These are phyloP conservation scores for Lithophane leautieri DNA, from an alignment of 2,888 invertebrate genomes.

Conservation along the genomic window DNA sequence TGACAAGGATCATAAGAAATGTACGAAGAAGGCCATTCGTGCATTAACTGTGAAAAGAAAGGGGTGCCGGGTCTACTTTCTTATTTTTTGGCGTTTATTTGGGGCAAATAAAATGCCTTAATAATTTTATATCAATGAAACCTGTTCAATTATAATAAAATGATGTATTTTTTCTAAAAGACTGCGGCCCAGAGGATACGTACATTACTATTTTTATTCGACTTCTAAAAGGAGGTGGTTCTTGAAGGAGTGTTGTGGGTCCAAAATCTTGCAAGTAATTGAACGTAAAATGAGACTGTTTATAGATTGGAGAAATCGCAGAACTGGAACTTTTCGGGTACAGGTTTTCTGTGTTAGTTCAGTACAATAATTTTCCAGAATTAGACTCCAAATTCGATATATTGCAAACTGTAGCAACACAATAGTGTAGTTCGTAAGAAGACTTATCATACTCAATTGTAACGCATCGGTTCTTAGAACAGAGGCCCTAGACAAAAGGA, in stretches of 20 bases:
- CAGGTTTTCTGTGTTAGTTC: neutral
- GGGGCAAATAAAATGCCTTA: neutral
- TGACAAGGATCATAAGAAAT: slow-evolving; percentile 30
- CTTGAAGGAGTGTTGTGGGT: neutral
- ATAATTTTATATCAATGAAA: neutral
- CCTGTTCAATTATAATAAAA: neutral
- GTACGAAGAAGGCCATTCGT: slow-evolving; percentile 16
- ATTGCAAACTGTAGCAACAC: neutral
- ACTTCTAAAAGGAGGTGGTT: no score
- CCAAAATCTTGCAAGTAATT: neutral
- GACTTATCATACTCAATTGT: neutral
- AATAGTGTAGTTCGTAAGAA: neutral
- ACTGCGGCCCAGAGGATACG: neutral
- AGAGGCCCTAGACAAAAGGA: no score
- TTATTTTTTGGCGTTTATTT: neutral
- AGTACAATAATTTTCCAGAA: neutral
- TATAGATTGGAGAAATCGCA: neutral
- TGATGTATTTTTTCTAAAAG: neutral
- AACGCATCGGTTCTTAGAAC: neutral
- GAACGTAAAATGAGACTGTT: neutral
- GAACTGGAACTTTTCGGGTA: neutral
- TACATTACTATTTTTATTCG: neutral
- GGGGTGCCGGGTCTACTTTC: neutral
- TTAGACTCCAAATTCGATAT: no score
- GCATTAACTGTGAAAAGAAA: slow-evolving; percentile 16